These are phyloP conservation scores for Arrhopalites spinosus DNA, from an alignment of 2,888 invertebrate species.

Conservation along the genomic window DNA sequence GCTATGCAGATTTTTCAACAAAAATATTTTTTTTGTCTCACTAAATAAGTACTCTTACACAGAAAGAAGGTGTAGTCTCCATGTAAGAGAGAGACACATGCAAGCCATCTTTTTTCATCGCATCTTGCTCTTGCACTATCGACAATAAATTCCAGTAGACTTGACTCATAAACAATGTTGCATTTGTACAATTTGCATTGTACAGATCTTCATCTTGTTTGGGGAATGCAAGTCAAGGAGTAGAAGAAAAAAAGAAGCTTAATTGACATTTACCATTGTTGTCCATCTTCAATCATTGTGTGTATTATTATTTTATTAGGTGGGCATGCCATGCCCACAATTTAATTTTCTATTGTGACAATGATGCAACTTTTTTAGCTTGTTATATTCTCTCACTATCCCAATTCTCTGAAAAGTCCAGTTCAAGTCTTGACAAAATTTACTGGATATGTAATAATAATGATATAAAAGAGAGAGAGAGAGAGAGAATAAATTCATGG, in stretches of 20 bases:
- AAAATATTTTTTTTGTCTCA: neutral
- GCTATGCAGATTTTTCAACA: no score
- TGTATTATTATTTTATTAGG: conserved; percentile 10
- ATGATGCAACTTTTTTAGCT: no score
- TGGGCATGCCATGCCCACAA: neutral
- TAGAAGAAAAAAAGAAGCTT: neutral
- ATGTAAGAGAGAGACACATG: no score
- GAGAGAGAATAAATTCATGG: no score
- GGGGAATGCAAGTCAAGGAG: neutral
- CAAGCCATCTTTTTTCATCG: neutral
- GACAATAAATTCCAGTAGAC: conserved; percentile 15
- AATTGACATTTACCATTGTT: neutral
- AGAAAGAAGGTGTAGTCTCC: neutral
- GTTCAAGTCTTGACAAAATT: neutral
- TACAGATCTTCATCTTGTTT: conserved; percentile 2
- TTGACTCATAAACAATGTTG: conserved; percentile 21
- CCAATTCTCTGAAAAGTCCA: no score
- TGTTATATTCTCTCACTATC: no score
- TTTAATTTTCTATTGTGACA: neutral
- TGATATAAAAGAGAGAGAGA: neutral
- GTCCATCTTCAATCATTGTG: no score
- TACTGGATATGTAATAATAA: neutral
- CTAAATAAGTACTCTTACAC: neutral
- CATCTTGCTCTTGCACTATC: neutral
- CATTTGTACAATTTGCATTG: conserved; percentile 12